A percentile compares a stretch with the other conserved stretches of the same genome.
phyloP scores from a whole-genome alignment of 1,140 invertebrate genomes.

The Lepidurus packardi region DNA sequence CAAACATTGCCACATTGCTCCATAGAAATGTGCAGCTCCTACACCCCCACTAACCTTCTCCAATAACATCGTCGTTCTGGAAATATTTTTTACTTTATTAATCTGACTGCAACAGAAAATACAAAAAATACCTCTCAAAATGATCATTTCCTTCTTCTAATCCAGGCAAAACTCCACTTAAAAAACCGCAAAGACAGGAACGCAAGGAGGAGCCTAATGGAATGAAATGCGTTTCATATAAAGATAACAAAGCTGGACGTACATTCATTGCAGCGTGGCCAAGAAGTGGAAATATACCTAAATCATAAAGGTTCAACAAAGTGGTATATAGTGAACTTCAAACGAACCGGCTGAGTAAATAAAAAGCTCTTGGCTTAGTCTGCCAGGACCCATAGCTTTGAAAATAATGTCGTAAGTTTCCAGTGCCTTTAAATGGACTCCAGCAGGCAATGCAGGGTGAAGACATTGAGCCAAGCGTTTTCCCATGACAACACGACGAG shows the following conservation, averaged over 20 bases:
- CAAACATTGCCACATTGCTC: conserved; percentile 82
- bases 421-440: conserved; percentile 86
- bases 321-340: not conserved
- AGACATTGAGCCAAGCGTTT: conserved; percentile 92
- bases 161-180: conserved; percentile 76
- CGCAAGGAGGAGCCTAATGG: conserved; percentile 71
- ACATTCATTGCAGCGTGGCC: conserved; percentile 88
- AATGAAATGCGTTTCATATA: conserved; percentile 90
- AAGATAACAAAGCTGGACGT: conserved; percentile 69
- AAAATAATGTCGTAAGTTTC: conserved; percentile 93
- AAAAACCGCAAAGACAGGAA: conserved; percentile 79
- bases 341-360: conserved; percentile 68
- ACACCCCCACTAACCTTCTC: conserved; percentile 77
- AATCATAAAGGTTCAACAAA: conserved; percentile 26
- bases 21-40: conserved; percentile 72
- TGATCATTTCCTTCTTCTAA: conserved; percentile 88
- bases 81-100: conserved; percentile 36
- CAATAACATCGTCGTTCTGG: conserved; percentile 65
- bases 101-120: not conserved
- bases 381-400: conserved; percentile 77
- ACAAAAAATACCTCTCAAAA: conserved; percentile 61
- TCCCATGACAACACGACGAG: conserved; percentile 80
- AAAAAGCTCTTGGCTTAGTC: conserved; percentile 76
- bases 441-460: conserved; percentile 84
- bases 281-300: conserved; percentile 82